These are phyloP conservation scores for Remorina albescens DNA, from an alignment of 2,797 vertebrate species.

Conservation along the genomic window DNA sequence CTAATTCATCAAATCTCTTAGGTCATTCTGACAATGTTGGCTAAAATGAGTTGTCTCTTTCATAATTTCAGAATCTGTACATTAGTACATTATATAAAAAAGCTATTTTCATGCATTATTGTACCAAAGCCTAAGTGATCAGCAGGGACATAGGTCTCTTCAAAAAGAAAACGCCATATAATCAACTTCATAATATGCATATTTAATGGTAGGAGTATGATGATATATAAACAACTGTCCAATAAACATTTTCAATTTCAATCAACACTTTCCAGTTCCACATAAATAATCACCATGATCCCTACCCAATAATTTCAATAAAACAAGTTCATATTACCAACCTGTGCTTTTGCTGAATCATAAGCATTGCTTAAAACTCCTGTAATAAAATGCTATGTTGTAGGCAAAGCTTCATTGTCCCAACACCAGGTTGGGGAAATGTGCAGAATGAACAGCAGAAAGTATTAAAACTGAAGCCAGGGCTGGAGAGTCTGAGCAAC, in stretches of 20 bases:
- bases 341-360: conserved; percentile 75
- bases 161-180: conserved; percentile 20
- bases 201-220: conserved; percentile 84
- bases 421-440: conserved; percentile 83
- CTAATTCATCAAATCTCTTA: not conserved
- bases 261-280: conserved; percentile 80
- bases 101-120: not conserved
- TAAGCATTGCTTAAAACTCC: conserved; percentile 66
- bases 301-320: conserved; percentile 74
- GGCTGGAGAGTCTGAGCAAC: conserved; percentile 85
- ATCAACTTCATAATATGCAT: conserved; percentile 73
- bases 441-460: conserved; percentile 77
- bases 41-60: not conserved
- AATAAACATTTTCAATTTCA: conserved; percentile 83
- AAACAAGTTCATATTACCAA: conserved; percentile 66
- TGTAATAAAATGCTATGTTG: conserved; percentile 77
- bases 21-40: not conserved
- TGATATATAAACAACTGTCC: conserved; percentile 81
- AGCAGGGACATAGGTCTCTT: not conserved
- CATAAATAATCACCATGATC: conserved; percentile 75
- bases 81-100: not conserved
- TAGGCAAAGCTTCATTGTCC: conserved; percentile 73
- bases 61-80: not conserved
- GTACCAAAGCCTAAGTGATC: not conserved
- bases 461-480: conserved; percentile 79